phyloP scores from a whole-genome alignment of 2,113 vertebrate species.

The Porphyrio hochstetteri region DNA sequence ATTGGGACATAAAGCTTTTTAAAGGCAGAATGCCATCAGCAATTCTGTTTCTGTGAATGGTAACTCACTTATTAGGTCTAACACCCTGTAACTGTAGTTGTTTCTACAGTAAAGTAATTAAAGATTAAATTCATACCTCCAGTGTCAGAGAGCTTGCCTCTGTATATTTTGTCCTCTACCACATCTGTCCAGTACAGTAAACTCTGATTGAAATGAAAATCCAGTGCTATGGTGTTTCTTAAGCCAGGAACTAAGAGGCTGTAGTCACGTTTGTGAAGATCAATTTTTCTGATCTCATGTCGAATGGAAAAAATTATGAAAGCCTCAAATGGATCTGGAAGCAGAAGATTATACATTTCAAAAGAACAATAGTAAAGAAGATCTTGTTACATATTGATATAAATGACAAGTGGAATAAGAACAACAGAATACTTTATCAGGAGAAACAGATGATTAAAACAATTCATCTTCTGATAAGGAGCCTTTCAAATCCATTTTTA shows the following conservation, averaged over 20 bases:
- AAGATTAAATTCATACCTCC: slow-evolving; percentile 81
- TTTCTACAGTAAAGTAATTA: not conserved
- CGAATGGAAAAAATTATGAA: slow-evolving; percentile 99
- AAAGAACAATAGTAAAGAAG: not conserved
- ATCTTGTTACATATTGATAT: not conserved
- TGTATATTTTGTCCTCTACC: slow-evolving; percentile 99
- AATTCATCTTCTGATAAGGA: not conserved
- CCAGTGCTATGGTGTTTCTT: slow-evolving; percentile 96
- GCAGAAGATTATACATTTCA: slow-evolving; percentile 41
- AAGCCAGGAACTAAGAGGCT: slow-evolving; percentile 94
- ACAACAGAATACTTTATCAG: not conserved
- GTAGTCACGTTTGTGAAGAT: slow-evolving; percentile 97
- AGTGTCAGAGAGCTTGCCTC: slow-evolving; percentile 91
- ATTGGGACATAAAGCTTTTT: fast-evolving
- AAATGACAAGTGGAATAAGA: not conserved
- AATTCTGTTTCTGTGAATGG: not conserved
- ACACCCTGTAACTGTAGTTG: not conserved
- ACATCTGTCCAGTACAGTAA: slow-evolving; percentile 99
- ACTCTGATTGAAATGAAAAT: slow-evolving; percentile 96
- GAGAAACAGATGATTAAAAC: slow-evolving; percentile 18
- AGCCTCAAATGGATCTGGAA: slow-evolving; percentile 95
- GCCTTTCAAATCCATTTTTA: not conserved
- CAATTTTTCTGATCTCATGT: slow-evolving; percentile 96
- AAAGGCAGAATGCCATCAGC: not conserved
- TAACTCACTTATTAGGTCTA: not conserved